These are phyloP conservation scores for Psylliodes chrysocephalus DNA, from an alignment of 2,888 invertebrate species.

Conservation along the genomic window DNA sequence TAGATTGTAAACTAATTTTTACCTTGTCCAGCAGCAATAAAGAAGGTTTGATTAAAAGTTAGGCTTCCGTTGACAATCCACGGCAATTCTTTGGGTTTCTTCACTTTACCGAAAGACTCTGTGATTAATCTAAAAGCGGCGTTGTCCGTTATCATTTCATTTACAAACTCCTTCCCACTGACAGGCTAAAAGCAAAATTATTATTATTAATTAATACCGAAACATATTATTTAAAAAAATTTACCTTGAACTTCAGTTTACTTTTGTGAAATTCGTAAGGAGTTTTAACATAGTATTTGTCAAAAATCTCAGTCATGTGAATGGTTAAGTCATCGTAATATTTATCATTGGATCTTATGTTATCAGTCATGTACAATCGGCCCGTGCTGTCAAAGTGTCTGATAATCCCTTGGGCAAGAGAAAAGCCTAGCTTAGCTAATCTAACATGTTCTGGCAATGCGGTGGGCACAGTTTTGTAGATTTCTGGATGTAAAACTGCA, in stretches of 20 bases:
- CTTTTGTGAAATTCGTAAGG: slow-evolving; percentile 20
- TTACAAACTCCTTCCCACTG: slow-evolving; percentile 4
- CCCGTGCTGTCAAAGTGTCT: slow-evolving; percentile 35
- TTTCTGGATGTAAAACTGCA: slow-evolving; percentile 33
- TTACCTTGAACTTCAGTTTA: slow-evolving; percentile 27
- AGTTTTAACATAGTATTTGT: slow-evolving; percentile 18
- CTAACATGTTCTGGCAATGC: slow-evolving; percentile 28
- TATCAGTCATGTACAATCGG: slow-evolving; percentile 16
- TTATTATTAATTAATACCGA: too few species aligned
- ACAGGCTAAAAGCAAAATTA: slow-evolving; percentile 19
- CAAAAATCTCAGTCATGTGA: slow-evolving; percentile 19
- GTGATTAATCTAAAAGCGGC: slow-evolving; percentile 30
- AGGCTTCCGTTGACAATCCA: slow-evolving; percentile 24
- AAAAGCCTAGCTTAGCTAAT: slow-evolving; percentile 33
- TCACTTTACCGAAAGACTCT: slow-evolving; percentile 17
- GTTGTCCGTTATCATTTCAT: slow-evolving; percentile 34
- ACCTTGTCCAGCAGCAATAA: slow-evolving; percentile 38
- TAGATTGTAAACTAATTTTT: too few species aligned
- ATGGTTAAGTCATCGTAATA: slow-evolving; percentile 19
- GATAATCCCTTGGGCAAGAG: slow-evolving; percentile 26
- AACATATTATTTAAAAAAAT: background rate
- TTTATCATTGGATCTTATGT: slow-evolving; percentile 7
- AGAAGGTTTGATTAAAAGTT: slow-evolving; percentile 24
- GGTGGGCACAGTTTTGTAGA: slow-evolving; percentile 10
- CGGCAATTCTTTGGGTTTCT: slow-evolving; percentile 20